Conservation (phyloP, 2,113 vertebrate genomes). For the Stigmatopora nigra region DNA sequence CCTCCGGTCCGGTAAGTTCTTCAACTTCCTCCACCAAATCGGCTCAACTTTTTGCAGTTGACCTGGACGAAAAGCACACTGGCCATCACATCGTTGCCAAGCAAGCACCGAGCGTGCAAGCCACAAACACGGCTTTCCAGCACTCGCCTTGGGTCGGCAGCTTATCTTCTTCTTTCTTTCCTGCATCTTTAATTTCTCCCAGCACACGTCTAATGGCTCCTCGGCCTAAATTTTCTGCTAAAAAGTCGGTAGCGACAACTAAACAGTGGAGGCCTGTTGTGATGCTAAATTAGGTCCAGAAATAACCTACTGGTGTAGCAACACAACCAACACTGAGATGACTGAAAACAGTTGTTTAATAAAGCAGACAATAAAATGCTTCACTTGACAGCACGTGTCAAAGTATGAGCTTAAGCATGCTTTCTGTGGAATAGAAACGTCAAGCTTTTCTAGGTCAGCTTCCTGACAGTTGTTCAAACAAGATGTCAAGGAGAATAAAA, state of each 20-base stretch:
- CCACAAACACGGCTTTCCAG: slow-evolving; percentile 36
- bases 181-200: slow-evolving; percentile 74
- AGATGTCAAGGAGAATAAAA: slow-evolving; percentile 16
- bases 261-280: slow-evolving; percentile 89
- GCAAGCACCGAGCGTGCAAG: slow-evolving; percentile 37
- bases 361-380: slow-evolving; percentile 17
- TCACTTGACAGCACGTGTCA: slow-evolving; percentile 8
- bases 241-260: slow-evolving; percentile 75
- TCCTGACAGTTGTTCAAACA: slow-evolving; percentile 18
- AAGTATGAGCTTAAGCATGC: neutral
- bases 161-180: slow-evolving; percentile 59
- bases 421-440: neutral
- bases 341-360: slow-evolving; percentile 18
- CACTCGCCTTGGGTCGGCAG: slow-evolving; percentile 34
- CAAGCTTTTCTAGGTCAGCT: slow-evolving; percentile 3
- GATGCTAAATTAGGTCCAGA: slow-evolving; percentile 67
- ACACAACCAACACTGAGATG: slow-evolving; percentile 18
- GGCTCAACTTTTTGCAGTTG: slow-evolving; percentile 51
- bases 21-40: slow-evolving; percentile 44
- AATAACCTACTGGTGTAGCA: slow-evolving; percentile 21
- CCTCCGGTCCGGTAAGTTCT: slow-evolving; percentile 67
- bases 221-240: slow-evolving; percentile 91
- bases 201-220: slow-evolving; percentile 79
- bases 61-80: slow-evolving; percentile 58
- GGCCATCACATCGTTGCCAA: slow-evolving; percentile 49